Evolutionary conservation across 2,797 vertebrate species (phyloP).

Genomic region (Aphelocoma californica): DNA sequence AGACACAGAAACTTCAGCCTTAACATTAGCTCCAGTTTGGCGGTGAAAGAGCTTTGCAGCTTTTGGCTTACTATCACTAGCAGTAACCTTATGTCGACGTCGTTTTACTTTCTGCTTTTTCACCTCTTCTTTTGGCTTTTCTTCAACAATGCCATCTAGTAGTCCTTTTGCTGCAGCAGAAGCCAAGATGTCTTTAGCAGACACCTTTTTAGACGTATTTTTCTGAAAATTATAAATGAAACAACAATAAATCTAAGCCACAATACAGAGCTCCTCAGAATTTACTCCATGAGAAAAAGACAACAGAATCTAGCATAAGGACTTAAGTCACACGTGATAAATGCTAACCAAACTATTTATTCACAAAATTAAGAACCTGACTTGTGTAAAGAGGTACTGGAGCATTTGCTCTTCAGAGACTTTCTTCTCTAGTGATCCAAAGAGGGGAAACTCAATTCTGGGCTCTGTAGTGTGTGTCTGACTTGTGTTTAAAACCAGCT

Average conservation of each 20-base stretch:
- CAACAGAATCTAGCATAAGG: neutral
- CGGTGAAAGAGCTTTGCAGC: slow-evolving; percentile 55
- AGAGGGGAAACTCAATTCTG: neutral
- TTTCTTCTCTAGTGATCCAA: neutral
- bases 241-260: neutral
- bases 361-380: neutral
- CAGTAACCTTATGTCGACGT: neutral
- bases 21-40: neutral
- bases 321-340: neutral
- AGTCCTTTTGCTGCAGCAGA: slow-evolving; percentile 80
- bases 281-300: neutral
- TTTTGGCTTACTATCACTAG: slow-evolving; percentile 28
- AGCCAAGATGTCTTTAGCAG: slow-evolving; percentile 76
- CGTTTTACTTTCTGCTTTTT: slow-evolving; percentile 50
- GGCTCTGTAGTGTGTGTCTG: neutral
- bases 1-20: neutral
- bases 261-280: neutral
- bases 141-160: slow-evolving; percentile 69
- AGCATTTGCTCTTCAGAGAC: neutral
- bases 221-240: slow-evolving; percentile 68
- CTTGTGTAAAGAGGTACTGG: neutral
- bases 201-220: slow-evolving; percentile 67
- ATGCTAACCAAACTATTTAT: neutral
- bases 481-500: neutral
- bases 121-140: slow-evolving; percentile 70